A percentile compares a stretch with the other conserved stretches of the same genome.
Evolutionary conservation across 1,140 invertebrate genomes (phyloP).

Genomic region (Drosophila prosaltans): DNA sequence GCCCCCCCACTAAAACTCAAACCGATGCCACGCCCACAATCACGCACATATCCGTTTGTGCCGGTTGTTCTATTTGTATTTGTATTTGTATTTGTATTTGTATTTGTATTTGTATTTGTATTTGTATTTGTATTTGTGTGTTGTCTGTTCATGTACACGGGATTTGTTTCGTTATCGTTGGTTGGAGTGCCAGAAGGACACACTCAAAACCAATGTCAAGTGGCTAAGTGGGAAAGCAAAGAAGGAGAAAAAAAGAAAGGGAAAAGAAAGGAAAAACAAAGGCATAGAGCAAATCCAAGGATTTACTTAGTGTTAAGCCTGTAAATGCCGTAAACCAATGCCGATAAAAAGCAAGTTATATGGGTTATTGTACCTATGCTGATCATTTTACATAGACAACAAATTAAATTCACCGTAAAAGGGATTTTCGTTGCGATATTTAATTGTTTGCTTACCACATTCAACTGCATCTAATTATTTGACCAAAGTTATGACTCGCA

Average conservation of each 20-base stretch:
- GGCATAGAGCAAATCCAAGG: constrained; percentile 5
- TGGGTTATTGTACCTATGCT: not conserved
- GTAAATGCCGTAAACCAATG: not conserved
- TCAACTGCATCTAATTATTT: no score
- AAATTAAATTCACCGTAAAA: not conserved
- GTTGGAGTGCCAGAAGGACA: constrained; percentile 36
- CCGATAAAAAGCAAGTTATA: constrained; percentile 1
- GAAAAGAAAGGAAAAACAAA: not conserved
- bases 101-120: constrained; percentile 28
- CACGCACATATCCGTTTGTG: constrained; percentile 5
- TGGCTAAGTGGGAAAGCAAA: not conserved
- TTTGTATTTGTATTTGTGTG: constrained; percentile 26
- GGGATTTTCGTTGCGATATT: no score
- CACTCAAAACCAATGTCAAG: constrained; percentile 15
- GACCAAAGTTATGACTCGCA: no score
- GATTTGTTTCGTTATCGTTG: constrained; percentile 66
- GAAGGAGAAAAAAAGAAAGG: not conserved
- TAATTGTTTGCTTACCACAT: no score
- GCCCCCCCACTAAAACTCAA: constrained; percentile 15
- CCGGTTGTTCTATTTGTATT: constrained; percentile 27
- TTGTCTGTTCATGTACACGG: constrained; percentile 44
- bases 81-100: constrained; percentile 26
- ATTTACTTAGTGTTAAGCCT: constrained; percentile 16
- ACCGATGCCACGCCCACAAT: constrained; percentile 2
- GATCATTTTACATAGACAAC: constrained; percentile 8